A percentile compares a stretch with the other conserved stretches of the same genome.
phyloP scores from a whole-genome alignment of 2,797 vertebrate species.

The Xenentodon cancila region DNA sequence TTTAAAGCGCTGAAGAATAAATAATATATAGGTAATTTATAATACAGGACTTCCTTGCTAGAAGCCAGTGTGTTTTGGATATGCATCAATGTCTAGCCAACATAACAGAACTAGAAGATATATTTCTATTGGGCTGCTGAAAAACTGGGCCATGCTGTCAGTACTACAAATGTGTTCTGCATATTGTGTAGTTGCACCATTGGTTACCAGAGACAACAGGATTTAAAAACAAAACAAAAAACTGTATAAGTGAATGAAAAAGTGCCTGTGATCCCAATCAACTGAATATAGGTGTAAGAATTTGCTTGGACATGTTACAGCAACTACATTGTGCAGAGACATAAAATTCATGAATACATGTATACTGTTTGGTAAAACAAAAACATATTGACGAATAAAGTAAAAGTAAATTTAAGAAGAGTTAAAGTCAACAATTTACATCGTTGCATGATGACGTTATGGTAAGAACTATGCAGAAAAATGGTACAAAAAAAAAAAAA shows the following conservation, averaged over 20 bases:
- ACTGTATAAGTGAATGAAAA: no score
- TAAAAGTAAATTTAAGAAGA: constrained; percentile 72
- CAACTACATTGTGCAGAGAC: constrained; percentile 61
- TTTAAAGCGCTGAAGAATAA: constrained; percentile 72
- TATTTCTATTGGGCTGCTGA: constrained; percentile 25
- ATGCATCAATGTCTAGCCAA: constrained; percentile 42
- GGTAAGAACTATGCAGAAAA: no score
- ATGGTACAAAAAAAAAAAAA: no score
- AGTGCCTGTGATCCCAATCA: constrained; percentile 16
- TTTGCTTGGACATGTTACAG: constrained; percentile 50
- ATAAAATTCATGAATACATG: constrained; percentile 72
- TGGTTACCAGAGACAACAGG: no score
- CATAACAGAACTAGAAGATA: constrained; percentile 26
- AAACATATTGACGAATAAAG: constrained; percentile 62
- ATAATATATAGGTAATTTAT: constrained; percentile 73
- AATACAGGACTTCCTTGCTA: constrained; percentile 49
- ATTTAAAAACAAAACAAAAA: no score
- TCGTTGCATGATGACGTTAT: no score
- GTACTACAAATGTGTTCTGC: no score
- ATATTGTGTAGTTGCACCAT: no score
- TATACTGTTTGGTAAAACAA: constrained; percentile 66
- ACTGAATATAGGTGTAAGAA: constrained; percentile 51
- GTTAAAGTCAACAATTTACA: constrained; percentile 89
- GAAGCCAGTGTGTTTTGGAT: constrained; percentile 39
- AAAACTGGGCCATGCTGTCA: no score